Conservation (phyloP, 2,113 vertebrate species). For the Mola mola region DNA sequence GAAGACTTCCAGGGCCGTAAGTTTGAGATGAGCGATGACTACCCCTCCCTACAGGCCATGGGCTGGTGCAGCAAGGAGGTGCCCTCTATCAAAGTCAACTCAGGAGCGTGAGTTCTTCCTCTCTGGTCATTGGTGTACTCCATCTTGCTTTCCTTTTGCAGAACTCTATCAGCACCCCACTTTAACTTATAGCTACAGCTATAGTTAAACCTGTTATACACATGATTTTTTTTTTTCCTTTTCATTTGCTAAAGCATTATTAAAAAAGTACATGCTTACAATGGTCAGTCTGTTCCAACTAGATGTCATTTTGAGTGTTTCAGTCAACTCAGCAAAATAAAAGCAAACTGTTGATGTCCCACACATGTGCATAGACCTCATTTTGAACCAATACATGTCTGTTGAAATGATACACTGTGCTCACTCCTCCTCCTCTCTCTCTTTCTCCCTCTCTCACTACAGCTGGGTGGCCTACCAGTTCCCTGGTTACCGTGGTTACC, state of each 20-base stretch:
- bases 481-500: slow-evolving; percentile 96
- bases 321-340: no score
- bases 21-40: slow-evolving; percentile 95
- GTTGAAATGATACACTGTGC: background rate
- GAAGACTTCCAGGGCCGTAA: slow-evolving; percentile 96
- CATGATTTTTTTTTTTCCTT: no score
- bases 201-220: no score
- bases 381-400: no score
- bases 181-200: no score
- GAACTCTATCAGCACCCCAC: no score
- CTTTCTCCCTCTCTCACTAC: slow-evolving; percentile 17
- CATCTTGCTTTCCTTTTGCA: background rate
- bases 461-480: slow-evolving; percentile 98
- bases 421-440: background rate
- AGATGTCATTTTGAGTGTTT: no score
- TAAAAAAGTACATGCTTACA: no score
- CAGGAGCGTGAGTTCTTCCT: slow-evolving; percentile 89
- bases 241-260: no score
- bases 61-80: slow-evolving; percentile 96
- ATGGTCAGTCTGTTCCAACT: background rate
- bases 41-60: slow-evolving; percentile 96
- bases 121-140: background rate
- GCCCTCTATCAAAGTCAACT: slow-evolving; percentile 93
- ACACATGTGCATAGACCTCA: no score
- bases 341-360: background rate